Evolutionary conservation across 2,113 vertebrate species (phyloP).

Genomic region (Neodon shergylaensis): DNA sequence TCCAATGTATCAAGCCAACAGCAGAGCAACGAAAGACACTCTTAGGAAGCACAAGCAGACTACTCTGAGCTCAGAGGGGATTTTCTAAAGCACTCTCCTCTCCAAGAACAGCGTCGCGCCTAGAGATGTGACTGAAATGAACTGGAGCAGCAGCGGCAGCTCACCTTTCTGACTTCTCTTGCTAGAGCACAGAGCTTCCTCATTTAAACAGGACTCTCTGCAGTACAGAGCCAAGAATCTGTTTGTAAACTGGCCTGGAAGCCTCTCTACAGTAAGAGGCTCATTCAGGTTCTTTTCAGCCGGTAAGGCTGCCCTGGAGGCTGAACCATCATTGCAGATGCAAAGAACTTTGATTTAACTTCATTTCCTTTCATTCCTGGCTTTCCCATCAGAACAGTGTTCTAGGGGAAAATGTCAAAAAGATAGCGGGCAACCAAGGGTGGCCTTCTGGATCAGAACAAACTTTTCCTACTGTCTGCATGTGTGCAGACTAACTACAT

Average conservation of each 20-base stretch:
- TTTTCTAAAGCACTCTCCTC: conserved; percentile 33
- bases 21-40: neutral
- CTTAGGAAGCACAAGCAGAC: neutral
- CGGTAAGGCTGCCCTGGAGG: conserved; percentile 17
- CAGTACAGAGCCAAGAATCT: conserved; percentile 47
- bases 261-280: neutral
- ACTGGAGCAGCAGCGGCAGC: conserved; percentile 51
- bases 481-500: neutral
- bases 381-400: conserved; percentile 30
- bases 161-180: conserved; percentile 60
- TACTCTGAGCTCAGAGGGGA: neutral
- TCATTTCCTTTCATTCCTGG: conserved; percentile 60
- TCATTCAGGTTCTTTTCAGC: conserved; percentile 27
- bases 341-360: conserved; percentile 52
- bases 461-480: neutral
- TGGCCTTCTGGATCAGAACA: neutral
- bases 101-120: conserved; percentile 23
- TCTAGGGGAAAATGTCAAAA: neutral
- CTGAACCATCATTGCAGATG: neutral
- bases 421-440: conserved; percentile 15
- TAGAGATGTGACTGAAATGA: conserved; percentile 35
- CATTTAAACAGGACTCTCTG: conserved; percentile 52
- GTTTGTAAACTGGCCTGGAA: conserved; percentile 35
- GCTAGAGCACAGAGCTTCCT: conserved; percentile 56
- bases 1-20: conserved; percentile 44